Base-by-base conservation (phyloP, 2,797 vertebrate species). In the Mus minutoides region DNA sequence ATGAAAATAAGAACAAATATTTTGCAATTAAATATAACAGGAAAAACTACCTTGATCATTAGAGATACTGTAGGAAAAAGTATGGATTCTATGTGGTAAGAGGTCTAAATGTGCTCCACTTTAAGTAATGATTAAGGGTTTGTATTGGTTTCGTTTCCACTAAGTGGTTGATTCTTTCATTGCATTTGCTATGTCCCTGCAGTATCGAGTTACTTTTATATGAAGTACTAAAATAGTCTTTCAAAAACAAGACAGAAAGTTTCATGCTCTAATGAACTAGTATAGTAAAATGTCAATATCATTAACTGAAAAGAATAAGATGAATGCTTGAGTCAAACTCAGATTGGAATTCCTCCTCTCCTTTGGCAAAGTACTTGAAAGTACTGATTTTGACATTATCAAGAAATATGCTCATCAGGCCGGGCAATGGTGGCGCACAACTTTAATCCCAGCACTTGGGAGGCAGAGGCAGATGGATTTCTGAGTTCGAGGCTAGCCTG, bases 211-310 rank as follows among this genome's bases (percentile, higher is more conserved):
- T 95, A 93, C 96, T 96, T 97, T 94, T 91, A 95, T 78, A 94
- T 52, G 79, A 96, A 95, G 82, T 82, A 95, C 96, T 96, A 95
- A 97, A 97, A 97, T 97, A 97, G 91, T 91, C 94, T 97, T 97
- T 96, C 93, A 96, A 97, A 97, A 97, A 97, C 73, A 95, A 96
- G 97, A 97, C 95, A 92, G 90, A 84, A 97, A 95, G 79, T 96
- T 97, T 96, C 95, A 97, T 93, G 96, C 96, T 97, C 95, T 97
- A 96, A 95, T 96, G 96, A 93, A 96, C 95, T 95, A 94, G 97
- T 95, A 96, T 88, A 96, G 96, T 95, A 95, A 97, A 97, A 97
- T 90, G 95, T 97, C 97, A 96, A 93, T 97, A 97, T 97, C 73
- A 95, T 96, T 97, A 96, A 86, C 88, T 88, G 86, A 94, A 96